Conservation (phyloP, 2,797 vertebrate species). For the Enteromius anoplus region DNA sequence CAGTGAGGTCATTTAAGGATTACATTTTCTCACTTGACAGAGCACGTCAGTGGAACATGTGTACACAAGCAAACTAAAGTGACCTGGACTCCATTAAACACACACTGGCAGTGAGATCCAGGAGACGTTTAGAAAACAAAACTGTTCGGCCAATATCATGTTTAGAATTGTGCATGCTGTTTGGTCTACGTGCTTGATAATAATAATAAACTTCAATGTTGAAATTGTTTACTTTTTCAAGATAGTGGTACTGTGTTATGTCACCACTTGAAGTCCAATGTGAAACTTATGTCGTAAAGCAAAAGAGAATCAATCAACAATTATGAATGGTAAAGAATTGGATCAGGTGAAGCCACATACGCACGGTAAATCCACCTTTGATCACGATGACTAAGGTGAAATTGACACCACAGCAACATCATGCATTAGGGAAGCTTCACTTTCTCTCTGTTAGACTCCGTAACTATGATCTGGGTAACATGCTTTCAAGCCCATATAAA, state of each 20-base stretch:
- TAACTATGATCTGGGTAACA: background rate
- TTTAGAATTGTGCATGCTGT: background rate
- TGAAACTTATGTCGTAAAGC: background rate
- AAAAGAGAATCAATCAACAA: background rate
- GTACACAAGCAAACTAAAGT: background rate
- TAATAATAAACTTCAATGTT: background rate
- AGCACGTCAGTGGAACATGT: background rate
- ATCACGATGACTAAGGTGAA: slow-evolving; percentile 6
- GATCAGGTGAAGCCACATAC: background rate
- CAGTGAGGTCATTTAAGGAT: background rate
- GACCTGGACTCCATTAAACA: background rate
- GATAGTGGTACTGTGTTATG: background rate
- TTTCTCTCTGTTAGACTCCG: background rate
- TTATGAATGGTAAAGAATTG: background rate
- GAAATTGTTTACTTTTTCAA: background rate
- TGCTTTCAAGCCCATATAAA: background rate
- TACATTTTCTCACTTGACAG: background rate
- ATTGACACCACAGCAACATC: background rate
- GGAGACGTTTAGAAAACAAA: background rate
- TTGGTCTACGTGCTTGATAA: background rate
- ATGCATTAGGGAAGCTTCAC: background rate
- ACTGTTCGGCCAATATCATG: background rate
- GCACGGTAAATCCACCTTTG: background rate
- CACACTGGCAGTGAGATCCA: background rate
- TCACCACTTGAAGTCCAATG: background rate